These are phyloP conservation scores for Sylvilagus bachmani DNA, from an alignment of 2,113 vertebrate genomes.

Conservation along the genomic window DNA sequence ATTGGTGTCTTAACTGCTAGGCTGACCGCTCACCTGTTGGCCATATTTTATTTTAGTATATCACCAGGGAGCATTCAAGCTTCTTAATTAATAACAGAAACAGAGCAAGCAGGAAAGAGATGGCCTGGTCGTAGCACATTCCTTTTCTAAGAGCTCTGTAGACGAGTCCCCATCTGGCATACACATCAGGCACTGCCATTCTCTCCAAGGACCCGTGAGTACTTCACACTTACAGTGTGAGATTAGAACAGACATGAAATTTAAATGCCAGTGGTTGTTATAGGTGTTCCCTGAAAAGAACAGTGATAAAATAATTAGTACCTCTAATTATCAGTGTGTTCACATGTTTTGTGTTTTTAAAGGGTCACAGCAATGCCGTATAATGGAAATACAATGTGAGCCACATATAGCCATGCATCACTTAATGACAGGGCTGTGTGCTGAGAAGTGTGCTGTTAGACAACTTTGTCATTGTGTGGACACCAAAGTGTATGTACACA, in stretches of 20 bases:
- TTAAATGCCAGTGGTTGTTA: conserved; percentile 44
- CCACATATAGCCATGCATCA: not conserved
- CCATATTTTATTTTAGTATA: conserved; percentile 84
- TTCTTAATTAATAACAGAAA: conserved; percentile 84
- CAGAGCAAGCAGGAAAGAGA: conserved; percentile 77
- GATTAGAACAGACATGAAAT: conserved; percentile 66
- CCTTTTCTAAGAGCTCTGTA: conserved; percentile 73
- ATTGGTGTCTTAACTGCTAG: too few species aligned
- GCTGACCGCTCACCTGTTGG: not conserved
- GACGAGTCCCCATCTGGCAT: conserved; percentile 66
- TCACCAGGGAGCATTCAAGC: conserved; percentile 81
- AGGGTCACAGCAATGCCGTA: not conserved
- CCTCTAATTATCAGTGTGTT: not conserved
- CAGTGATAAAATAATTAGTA: conserved; percentile 2
- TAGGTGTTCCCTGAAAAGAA: conserved; percentile 60
- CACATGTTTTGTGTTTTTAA: conserved; percentile 32
- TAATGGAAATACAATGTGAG: not conserved
- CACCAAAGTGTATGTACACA: too few species aligned
- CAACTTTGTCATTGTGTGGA: too few species aligned
- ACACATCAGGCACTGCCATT: conserved; percentile 66
- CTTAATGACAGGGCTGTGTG: too few species aligned
- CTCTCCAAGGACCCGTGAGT: conserved; percentile 26
- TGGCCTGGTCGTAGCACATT: conserved; percentile 39
- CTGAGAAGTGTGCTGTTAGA: too few species aligned
- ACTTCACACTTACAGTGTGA: not conserved